Conservation (phyloP, 2,797 vertebrate genomes). For the Carduelis carduelis region DNA sequence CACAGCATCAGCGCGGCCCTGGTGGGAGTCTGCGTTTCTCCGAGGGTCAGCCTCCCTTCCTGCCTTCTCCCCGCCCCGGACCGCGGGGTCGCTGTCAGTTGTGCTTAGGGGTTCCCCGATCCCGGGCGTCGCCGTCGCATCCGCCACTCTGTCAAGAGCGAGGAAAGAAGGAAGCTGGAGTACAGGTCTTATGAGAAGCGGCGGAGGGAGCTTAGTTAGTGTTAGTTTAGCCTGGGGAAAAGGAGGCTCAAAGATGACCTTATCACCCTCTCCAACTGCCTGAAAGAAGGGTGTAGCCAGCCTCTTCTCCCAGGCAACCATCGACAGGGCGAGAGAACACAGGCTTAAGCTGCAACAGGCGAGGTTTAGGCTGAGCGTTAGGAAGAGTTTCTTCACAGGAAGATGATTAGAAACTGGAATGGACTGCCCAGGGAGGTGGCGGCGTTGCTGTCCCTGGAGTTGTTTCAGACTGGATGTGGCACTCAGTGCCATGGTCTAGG, state of each 20-base stretch:
- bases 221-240: background rate
- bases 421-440: background rate
- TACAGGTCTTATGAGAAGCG: background rate
- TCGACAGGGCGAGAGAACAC: background rate
- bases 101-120: background rate
- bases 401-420: background rate
- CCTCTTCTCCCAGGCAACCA: background rate
- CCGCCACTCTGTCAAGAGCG: background rate
- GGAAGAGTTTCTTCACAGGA: background rate
- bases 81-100: background rate
- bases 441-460: background rate
- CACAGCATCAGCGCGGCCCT: background rate
- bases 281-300: background rate
- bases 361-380: background rate
- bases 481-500: background rate
- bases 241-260: background rate
- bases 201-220: background rate
- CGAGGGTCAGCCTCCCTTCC: background rate
- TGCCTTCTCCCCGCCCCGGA: background rate
- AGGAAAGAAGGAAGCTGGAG: background rate
- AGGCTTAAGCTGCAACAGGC: background rate
- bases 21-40: fast-evolving
- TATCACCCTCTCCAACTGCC: background rate
- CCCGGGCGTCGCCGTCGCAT: background rate
- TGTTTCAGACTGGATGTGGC: background rate